These are phyloP conservation scores for Sebastes hubbsi DNA, from an alignment of 2,797 vertebrate species.

Conservation along the genomic window DNA sequence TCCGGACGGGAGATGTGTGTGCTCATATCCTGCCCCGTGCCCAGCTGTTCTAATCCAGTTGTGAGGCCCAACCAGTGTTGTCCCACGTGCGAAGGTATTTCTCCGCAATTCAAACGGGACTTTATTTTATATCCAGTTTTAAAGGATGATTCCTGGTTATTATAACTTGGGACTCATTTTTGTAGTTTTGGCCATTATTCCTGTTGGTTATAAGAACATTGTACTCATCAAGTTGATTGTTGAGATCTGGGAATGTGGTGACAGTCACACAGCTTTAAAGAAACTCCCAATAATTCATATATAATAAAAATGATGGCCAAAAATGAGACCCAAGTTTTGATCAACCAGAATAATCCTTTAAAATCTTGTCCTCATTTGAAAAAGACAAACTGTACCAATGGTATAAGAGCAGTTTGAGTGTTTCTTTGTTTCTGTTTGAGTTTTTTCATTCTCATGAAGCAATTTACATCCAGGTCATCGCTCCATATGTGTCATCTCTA, in stretches of 20 bases:
- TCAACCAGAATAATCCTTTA: background rate
- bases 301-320: too few species aligned
- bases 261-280: background rate
- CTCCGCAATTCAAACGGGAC: background rate
- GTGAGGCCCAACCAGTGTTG: slow-evolving; percentile 84
- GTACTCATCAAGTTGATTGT: too few species aligned
- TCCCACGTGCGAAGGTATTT: slow-evolving; percentile 84
- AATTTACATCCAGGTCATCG: background rate
- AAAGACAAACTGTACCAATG: background rate
- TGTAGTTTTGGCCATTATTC: background rate
- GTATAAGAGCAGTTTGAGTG: background rate
- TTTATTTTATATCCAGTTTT: background rate
- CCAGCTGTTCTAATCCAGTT: slow-evolving; percentile 80
- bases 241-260: background rate
- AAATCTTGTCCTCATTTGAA: background rate
- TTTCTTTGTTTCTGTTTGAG: background rate
- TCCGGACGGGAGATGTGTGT: slow-evolving; percentile 86
- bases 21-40: slow-evolving; percentile 84
- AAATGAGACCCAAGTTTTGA: background rate
- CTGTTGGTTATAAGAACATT: background rate
- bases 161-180: background rate
- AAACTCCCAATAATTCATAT: too few species aligned
- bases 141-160: background rate
- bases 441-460: background rate
- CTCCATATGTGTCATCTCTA: background rate